A percentile compares a stretch with the other conserved stretches of the same genome.
These are phyloP conservation scores for Mactra quadrangularis DNA, from an alignment of 1,140 invertebrate genomes.

Conservation along the genomic window DNA sequence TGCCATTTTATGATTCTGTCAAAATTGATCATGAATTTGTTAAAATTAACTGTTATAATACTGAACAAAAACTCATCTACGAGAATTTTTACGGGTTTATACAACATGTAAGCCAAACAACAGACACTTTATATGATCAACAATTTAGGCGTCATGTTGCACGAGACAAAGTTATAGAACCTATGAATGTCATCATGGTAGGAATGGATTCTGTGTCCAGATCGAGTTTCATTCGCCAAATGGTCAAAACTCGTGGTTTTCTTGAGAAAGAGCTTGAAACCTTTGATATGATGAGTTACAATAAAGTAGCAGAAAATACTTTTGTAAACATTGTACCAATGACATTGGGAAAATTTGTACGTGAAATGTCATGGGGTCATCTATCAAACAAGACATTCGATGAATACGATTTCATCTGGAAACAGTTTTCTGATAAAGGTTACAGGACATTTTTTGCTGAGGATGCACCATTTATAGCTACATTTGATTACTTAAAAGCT, in stretches of 20 bases:
- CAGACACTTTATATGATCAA: slow-evolving; percentile 10
- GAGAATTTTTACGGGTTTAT: slow-evolving; percentile 83
- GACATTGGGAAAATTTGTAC: slow-evolving; percentile 78
- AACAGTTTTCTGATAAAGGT: slow-evolving; percentile 83
- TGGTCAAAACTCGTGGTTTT: slow-evolving; percentile 89
- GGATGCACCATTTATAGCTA: slow-evolving; percentile 84
- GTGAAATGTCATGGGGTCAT: slow-evolving; percentile 82
- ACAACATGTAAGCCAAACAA: slow-evolving; percentile 75
- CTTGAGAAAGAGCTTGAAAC: slow-evolving; percentile 82
- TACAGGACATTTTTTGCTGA: slow-evolving; percentile 85
- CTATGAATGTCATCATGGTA: slow-evolving; percentile 88
- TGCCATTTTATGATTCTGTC: slow-evolving; percentile 60
- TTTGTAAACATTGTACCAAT: slow-evolving; percentile 83
- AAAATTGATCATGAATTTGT: slow-evolving; percentile 75
- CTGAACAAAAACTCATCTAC: slow-evolving; percentile 75
- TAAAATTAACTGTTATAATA: slow-evolving; percentile 75
- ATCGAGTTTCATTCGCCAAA: slow-evolving; percentile 92
- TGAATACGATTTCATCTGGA: slow-evolving; percentile 84
- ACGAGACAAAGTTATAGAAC: slow-evolving; percentile 67
- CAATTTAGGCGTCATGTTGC: slow-evolving; percentile 77
- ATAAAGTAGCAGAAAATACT: slow-evolving; percentile 83
- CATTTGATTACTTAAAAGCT: slow-evolving; percentile 84
- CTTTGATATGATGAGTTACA: slow-evolving; percentile 81
- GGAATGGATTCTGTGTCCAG: slow-evolving; percentile 94
- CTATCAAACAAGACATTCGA: slow-evolving; percentile 81